Conservation (phyloP, 1,140 invertebrate species). For the Ephestia elutella region DNA sequence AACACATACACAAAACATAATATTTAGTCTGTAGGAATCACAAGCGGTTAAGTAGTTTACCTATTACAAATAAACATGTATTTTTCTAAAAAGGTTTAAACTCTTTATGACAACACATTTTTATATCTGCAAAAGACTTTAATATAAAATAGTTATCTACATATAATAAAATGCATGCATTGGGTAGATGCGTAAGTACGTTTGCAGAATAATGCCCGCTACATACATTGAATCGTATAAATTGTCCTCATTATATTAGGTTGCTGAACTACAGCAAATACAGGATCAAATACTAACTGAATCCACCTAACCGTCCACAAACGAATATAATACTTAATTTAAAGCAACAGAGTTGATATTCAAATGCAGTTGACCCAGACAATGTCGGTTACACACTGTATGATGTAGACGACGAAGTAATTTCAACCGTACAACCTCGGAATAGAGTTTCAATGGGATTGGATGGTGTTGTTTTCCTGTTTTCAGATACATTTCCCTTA, state of each 20-base stretch:
- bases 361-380: neutral
- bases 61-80: too few species aligned
- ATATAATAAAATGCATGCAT: neutral
- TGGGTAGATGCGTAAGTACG: neutral
- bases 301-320: neutral
- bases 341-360: neutral
- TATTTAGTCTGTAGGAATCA: too few species aligned
- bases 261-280: conserved; percentile 1
- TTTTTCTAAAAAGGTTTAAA: too few species aligned
- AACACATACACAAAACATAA: too few species aligned
- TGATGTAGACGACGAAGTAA: neutral
- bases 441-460: neutral
- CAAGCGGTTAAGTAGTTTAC: too few species aligned
- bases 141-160: too few species aligned
- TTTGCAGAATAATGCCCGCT: neutral
- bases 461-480: neutral
- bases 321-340: neutral
- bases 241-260: neutral
- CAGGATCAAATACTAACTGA: neutral
- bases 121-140: too few species aligned
- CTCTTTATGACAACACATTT: too few species aligned
- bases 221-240: neutral
- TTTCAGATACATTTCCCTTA: conserved; percentile 1
- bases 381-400: conserved; percentile 1
- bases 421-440: neutral